Percentiles rank a stretch among this genome's conserved stretches.
Evolutionary conservation across 2,797 vertebrate species (phyloP).

Genomic region (Sciurus carolinensis): DNA sequence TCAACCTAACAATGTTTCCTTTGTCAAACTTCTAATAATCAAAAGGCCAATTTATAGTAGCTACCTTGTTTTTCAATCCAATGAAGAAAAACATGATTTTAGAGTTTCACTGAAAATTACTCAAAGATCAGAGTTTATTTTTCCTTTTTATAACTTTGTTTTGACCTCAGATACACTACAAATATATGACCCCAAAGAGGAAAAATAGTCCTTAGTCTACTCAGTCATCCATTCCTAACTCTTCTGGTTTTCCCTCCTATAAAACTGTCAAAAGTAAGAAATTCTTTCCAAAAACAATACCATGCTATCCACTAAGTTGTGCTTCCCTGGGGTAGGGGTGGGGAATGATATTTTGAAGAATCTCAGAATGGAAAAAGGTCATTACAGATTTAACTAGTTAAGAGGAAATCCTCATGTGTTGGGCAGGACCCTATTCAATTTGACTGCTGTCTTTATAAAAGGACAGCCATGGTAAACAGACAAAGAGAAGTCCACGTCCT

Average conservation of each 20-base stretch:
- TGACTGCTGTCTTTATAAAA: neutral
- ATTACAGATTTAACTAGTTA: neutral
- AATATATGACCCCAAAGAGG: neutral
- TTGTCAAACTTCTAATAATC: neutral
- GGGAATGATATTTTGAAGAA: neutral
- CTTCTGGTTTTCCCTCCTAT: neutral
- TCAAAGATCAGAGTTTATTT: neutral
- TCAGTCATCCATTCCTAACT: neutral
- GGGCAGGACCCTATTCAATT: neutral
- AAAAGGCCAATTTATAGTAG: neutral
- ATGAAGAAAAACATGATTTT: neutral
- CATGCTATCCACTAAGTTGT: neutral
- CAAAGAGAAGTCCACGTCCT: accelerated
- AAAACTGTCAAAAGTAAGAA: neutral
- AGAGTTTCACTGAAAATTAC: neutral
- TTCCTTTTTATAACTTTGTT: neutral
- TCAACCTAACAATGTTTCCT: slow-evolving; percentile 13
- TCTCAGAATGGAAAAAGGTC: neutral
- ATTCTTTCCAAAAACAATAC: neutral
- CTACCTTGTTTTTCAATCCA: neutral
- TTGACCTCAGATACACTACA: neutral
- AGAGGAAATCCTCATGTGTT: neutral
- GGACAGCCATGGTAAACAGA: neutral
- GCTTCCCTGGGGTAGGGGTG: neutral
- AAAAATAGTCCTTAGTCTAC: neutral